Conservation (phyloP, 2,797 vertebrate species). For the Gorsachius magnificus region DNA sequence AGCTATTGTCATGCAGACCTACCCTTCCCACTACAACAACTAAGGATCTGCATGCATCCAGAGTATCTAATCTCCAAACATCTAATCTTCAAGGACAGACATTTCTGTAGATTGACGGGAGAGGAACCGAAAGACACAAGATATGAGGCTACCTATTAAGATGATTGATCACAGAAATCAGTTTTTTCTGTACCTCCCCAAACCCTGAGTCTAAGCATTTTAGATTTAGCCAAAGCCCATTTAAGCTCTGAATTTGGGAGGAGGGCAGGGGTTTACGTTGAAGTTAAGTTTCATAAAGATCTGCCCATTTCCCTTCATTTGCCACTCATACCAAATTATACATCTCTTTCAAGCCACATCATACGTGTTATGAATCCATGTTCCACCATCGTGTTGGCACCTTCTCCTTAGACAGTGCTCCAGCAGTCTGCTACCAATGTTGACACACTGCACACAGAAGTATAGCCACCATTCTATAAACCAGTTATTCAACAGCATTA, state of each 20-base stretch:
- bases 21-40: neutral
- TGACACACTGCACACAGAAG: accelerated
- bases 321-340: neutral
- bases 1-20: neutral
- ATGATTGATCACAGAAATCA: neutral
- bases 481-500: neutral
- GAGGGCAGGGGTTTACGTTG: accelerated
- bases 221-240: neutral
- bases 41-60: neutral
- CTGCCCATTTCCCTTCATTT: neutral
- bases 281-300: neutral
- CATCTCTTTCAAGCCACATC: neutral
- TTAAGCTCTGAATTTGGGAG: neutral
- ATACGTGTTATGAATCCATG: neutral
- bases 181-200: neutral
- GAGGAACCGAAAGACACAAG: neutral
- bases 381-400: accelerated
- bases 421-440: neutral
- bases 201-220: neutral
- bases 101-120: neutral
- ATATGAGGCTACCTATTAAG: neutral
- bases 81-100: neutral
- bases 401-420: neutral
- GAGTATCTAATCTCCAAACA: neutral
- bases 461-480: neutral